Base-by-base conservation (phyloP, 2,113 vertebrate genomes). In the Silurus asotus region DNA sequence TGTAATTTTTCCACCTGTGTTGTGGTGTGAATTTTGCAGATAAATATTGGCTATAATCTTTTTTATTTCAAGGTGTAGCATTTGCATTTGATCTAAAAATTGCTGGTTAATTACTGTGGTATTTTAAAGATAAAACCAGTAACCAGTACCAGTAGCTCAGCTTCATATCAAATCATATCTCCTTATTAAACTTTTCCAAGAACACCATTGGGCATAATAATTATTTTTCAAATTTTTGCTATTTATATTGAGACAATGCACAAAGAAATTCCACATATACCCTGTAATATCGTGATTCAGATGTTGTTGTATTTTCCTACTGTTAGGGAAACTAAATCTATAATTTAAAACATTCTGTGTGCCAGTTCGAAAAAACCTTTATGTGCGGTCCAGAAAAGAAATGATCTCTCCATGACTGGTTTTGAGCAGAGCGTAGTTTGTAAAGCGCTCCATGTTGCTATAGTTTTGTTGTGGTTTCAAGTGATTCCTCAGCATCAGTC, bases 391-490 rank as follows among this genome's bases (percentile, higher is more conserved):
- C 77, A 80, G 56, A 61, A 51, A 6, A 80, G 28, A 45, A 80
- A 61, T 80, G 48, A 80, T 80, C 59, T 8, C 56, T 48, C 56
- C 23, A 23, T 61, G 56, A 80, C 77, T 80, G 28, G 25, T 8
- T 59, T 80, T 61, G 77, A 59, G 56, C 56, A 23, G 25, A 79
- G 59, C 56, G 61, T 45, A 56, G 48, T 61, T 45, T 11, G 19
- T 61, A 80, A 59, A 80, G 28, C 9, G 45, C 17, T 37, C 17
- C 53, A n/a, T 5, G 65, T 11, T 45, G 19, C 45, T 78, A 49
- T 37, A 76, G 75, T 56, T 77, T 65, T 77, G 59, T 69, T 65
- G 83, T 64, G 83, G 84, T 70, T 81, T 81, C 2, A 53, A 53
- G 62, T n/a, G 45, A 86, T 28, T 86, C 77, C 55, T 74, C 67